phyloP scores from a whole-genome alignment of 2,888 invertebrate genomes.

The Thelaira solivaga region DNA sequence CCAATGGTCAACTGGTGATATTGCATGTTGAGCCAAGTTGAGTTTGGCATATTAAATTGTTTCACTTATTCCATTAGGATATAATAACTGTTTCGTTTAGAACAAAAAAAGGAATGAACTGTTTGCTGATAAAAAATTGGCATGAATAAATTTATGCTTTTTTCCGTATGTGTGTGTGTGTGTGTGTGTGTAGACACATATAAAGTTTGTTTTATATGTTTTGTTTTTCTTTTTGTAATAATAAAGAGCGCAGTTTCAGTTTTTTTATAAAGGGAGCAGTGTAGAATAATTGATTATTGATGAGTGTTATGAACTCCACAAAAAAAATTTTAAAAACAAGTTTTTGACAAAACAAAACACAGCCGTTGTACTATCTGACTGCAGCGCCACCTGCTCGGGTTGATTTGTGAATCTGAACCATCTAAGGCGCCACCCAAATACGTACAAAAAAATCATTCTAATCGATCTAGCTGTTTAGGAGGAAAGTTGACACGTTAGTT shows the following conservation, averaged over 20 bases:
- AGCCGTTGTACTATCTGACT: no score
- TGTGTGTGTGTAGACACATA: no score
- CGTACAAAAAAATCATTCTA: no score
- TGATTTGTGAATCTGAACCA: no score
- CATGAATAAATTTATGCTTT: conserved; percentile 26
- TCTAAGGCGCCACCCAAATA: no score
- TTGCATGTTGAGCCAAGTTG: conserved; percentile 17
- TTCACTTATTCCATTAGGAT: conserved; percentile 56
- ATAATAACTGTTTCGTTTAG: conserved; percentile 9
- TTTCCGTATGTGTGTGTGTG: neutral
- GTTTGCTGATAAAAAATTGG: conserved; percentile 27
- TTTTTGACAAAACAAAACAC: no score
- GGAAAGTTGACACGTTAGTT: no score
- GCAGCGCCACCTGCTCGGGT: no score
- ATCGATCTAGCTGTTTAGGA: no score
- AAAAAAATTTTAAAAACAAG: neutral
- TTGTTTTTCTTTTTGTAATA: neutral
- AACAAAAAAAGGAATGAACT: neutral
- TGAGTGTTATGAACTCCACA: neutral
- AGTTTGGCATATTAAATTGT: conserved; percentile 21
- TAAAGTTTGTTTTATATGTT: no score
- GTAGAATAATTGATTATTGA: neutral
- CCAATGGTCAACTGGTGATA: conserved; percentile 1
- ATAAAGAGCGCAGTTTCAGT: neutral
- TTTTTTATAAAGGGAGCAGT: neutral